A percentile compares a stretch with the other conserved stretches of the same genome.
These are phyloP conservation scores for Vanessa cardui DNA, from an alignment of 2,888 invertebrate species.

Conservation along the genomic window DNA sequence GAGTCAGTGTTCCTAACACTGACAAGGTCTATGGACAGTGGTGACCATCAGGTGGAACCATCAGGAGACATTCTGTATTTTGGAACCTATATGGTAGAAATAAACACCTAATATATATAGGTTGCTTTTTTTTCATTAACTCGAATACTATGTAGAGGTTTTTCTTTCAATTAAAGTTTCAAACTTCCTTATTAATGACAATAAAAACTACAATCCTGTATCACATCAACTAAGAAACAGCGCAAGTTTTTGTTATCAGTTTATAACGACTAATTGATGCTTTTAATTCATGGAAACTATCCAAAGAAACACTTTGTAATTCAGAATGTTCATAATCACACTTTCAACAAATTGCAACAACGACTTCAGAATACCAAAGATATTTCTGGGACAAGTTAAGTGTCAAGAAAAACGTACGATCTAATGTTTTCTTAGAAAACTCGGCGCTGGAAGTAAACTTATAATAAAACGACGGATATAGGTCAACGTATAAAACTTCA, in stretches of 20 bases:
- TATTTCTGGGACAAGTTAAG: constrained; percentile 33
- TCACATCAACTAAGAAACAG: not conserved
- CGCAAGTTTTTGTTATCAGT: not conserved
- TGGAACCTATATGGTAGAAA: too few species aligned
- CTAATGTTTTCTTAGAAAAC: constrained; percentile 36
- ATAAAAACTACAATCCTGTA: too few species aligned
- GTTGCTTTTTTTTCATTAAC: too few species aligned
- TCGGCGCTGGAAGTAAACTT: not conserved
- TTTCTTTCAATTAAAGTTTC: too few species aligned
- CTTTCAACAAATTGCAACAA: constrained; percentile 42
- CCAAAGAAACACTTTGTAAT: constrained; percentile 36
- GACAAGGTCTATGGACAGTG: too few species aligned
- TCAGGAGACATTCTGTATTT: too few species aligned
- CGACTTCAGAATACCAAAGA: constrained; percentile 34
- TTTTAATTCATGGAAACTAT: constrained; percentile 21
- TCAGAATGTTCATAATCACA: constrained; percentile 36
- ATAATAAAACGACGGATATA: not conserved
- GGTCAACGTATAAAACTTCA: too few species aligned
- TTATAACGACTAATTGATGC: not conserved
- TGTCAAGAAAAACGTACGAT: constrained; percentile 35
- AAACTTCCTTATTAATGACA: too few species aligned
- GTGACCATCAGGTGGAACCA: too few species aligned
- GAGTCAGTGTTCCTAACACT: too few species aligned
- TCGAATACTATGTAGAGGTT: too few species aligned
- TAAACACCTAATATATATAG: too few species aligned